phyloP scores from a whole-genome alignment of 2,797 vertebrate genomes.

The Lepus townsendii region DNA sequence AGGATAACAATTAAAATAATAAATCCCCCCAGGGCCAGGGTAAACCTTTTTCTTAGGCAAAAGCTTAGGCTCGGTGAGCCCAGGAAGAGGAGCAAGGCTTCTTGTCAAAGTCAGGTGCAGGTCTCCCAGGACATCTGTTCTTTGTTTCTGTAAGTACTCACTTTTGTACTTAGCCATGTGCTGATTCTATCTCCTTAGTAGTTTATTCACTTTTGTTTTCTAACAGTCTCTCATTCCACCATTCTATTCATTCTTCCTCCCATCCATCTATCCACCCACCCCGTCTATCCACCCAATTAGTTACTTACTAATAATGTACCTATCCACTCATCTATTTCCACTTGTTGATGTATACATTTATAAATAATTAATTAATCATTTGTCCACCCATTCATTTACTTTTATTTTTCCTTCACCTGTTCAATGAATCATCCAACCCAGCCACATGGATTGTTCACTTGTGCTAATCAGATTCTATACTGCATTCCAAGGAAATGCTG shows the following conservation, averaged over 20 bases:
- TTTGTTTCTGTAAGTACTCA: not conserved
- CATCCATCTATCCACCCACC: not conserved
- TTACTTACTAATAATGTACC: not conserved
- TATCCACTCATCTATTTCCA: not conserved
- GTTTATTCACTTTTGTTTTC: not conserved
- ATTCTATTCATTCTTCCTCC: not conserved
- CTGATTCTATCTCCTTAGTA: not conserved
- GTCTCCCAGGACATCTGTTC: not conserved
- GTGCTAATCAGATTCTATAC: not conserved
- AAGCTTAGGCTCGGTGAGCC: slow-evolving; percentile 48
- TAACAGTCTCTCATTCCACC: not conserved
- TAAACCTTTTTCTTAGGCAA: slow-evolving; percentile 81
- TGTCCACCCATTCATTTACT: not conserved
- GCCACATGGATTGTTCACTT: too few relatives aligned
- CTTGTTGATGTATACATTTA: not conserved
- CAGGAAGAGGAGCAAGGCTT: slow-evolving; percentile 54
- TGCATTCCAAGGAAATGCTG: not conserved
- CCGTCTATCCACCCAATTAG: not conserved
- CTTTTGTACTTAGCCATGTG: not conserved
- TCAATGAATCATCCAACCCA: not conserved
- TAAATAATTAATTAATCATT: not conserved
- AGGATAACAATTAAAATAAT: slow-evolving; percentile 88
- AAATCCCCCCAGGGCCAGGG: slow-evolving; percentile 81
- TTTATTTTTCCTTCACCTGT: not conserved
- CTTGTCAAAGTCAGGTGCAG: slow-evolving; percentile 50